A percentile compares a stretch with the other conserved stretches of the same genome.
These are phyloP conservation scores for Ia io DNA, from an alignment of 2,113 vertebrate species.

Conservation along the genomic window DNA sequence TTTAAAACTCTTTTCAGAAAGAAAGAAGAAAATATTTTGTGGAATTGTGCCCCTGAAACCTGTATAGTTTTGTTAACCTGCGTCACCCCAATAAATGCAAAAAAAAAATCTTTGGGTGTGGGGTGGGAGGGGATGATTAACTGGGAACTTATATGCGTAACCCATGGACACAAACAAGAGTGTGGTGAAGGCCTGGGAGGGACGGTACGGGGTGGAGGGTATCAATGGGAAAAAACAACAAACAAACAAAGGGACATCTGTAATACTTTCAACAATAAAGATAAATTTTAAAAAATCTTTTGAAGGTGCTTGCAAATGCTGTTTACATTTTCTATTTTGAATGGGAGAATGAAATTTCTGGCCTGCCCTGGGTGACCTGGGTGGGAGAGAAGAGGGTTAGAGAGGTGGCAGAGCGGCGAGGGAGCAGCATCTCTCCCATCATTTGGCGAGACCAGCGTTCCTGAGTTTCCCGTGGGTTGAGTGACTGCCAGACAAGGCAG, in stretches of 20 bases:
- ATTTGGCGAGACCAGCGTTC: background rate
- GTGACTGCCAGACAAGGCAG: background rate
- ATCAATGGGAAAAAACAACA: too few species aligned
- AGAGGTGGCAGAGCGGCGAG: background rate
- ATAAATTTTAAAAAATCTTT: background rate
- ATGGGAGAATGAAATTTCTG: background rate
- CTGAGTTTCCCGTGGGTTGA: background rate
- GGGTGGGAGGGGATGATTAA: too few species aligned
- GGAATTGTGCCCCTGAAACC: background rate
- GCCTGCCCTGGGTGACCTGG: background rate
- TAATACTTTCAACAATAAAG: too few species aligned
- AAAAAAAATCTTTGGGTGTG: too few species aligned
- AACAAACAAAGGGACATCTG: too few species aligned
- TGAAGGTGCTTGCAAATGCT: background rate
- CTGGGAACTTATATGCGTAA: too few species aligned
- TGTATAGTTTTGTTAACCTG: background rate
- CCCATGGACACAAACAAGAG: too few species aligned
- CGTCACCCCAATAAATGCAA: background rate
- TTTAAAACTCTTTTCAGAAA: background rate
- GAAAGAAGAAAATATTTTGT: background rate
- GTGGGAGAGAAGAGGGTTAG: background rate
- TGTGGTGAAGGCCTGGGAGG: too few species aligned
- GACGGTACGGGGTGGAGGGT: too few species aligned
- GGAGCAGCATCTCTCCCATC: background rate
- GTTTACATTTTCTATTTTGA: background rate